Evolutionary conservation across 1,140 invertebrate species (phyloP).

Genomic region (Hormaphis cornu): DNA sequence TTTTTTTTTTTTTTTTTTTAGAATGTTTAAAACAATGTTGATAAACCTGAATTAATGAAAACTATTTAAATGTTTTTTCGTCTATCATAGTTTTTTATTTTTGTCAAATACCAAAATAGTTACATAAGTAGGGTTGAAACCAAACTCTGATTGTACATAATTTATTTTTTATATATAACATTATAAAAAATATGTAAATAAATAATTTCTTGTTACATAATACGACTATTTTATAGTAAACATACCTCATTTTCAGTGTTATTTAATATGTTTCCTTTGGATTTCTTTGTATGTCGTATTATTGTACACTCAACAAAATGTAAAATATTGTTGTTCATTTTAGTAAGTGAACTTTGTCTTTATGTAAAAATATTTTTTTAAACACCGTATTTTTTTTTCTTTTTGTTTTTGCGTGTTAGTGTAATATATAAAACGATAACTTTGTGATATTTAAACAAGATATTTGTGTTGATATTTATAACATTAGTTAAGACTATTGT

Average conservation of each 20-base stretch:
- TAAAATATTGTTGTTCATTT: slow-evolving; percentile 26
- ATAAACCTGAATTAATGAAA: not conserved
- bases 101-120: slow-evolving; percentile 22
- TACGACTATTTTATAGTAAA: not conserved
- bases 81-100: not conserved
- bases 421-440: not conserved
- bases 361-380: slow-evolving; percentile 10
- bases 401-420: not conserved
- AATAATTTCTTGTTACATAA: not conserved
- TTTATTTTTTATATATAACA: slow-evolving; percentile 28
- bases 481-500: not conserved
- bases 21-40: not conserved
- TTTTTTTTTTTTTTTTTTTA: not conserved
- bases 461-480: slow-evolving; percentile 17
- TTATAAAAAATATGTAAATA: slow-evolving; percentile 13
- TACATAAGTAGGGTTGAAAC: not conserved
- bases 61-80: not conserved
- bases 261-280: slow-evolving; percentile 1
- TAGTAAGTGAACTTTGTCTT: not conserved
- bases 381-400: not conserved
- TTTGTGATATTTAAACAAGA: slow-evolving; percentile 19
- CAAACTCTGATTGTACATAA: slow-evolving; percentile 11
- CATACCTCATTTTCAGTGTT: not conserved
- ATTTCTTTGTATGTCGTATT: not conserved
- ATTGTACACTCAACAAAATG: not conserved